These are phyloP conservation scores for Sinocyclocheilus anshuiensis DNA, from an alignment of 2,113 vertebrate genomes.

Conservation along the genomic window DNA sequence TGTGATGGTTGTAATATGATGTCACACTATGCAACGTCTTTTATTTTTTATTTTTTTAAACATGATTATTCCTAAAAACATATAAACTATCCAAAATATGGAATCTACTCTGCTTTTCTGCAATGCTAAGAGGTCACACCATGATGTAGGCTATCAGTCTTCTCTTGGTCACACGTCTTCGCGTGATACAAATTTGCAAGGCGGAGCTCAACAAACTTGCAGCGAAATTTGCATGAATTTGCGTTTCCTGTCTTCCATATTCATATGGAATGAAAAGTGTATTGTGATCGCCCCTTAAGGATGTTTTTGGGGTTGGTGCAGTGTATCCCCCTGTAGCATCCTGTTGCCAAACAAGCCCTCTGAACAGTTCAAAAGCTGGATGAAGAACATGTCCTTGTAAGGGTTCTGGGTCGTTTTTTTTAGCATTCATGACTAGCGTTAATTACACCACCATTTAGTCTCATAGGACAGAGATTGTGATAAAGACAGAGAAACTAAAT, in stretches of 20 bases:
- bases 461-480: neutral
- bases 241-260: too few relatives aligned
- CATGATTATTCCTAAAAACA: neutral
- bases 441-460: neutral
- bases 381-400: neutral
- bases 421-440: neutral
- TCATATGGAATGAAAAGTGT: too few relatives aligned
- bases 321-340: neutral
- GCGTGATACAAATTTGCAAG: neutral
- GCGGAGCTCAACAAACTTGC: neutral
- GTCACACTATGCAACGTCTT: neutral
- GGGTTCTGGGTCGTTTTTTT: neutral
- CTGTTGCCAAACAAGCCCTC: slow-evolving; percentile 8
- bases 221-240: too few relatives aligned
- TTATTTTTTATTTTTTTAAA: too few relatives aligned
- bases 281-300: neutral
- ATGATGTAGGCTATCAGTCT: neutral
- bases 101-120: neutral
- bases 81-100: neutral
- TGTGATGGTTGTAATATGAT: neutral
- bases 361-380: neutral
- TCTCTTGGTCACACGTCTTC: neutral
- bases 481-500: neutral
- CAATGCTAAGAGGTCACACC: neutral
- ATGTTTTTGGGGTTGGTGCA: neutral